These are phyloP conservation scores for Elephantulus edwardii DNA, from an alignment of 2,113 vertebrate species.

Conservation along the genomic window DNA sequence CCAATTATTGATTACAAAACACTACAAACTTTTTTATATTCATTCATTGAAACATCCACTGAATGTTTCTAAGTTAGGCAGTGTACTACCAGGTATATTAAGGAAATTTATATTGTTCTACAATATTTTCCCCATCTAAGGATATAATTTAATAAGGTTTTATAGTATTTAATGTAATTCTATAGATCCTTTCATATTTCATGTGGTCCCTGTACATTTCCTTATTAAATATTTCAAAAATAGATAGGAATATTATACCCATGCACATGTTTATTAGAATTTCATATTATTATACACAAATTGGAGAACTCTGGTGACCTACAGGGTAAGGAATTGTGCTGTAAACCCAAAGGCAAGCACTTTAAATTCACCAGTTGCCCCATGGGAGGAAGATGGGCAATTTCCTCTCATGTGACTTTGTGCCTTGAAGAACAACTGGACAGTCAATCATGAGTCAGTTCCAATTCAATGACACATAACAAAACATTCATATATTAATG, in stretches of 20 bases:
- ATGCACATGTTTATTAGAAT: conserved; percentile 23
- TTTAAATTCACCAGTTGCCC: neutral
- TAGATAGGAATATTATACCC: neutral
- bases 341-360: neutral
- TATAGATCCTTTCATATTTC: conserved; percentile 24
- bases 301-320: neutral
- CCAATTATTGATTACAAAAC: conserved; percentile 29
- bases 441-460: too few relatives aligned
- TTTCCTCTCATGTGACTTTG: neutral
- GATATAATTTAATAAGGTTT: conserved; percentile 42
- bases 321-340: neutral
- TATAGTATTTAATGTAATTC: neutral
- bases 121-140: neutral
- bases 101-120: neutral
- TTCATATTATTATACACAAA: neutral
- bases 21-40: neutral
- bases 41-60: conserved; percentile 5
- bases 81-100: neutral
- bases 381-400: neutral
- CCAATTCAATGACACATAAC: too few relatives aligned
- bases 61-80: neutral
- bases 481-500: too few relatives aligned
- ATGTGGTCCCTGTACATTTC: conserved; percentile 2
- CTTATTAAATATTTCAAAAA: conserved; percentile 33
- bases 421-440: neutral